Conservation (phyloP, 2,113 vertebrate species). For the Pandion haliaetus region DNA sequence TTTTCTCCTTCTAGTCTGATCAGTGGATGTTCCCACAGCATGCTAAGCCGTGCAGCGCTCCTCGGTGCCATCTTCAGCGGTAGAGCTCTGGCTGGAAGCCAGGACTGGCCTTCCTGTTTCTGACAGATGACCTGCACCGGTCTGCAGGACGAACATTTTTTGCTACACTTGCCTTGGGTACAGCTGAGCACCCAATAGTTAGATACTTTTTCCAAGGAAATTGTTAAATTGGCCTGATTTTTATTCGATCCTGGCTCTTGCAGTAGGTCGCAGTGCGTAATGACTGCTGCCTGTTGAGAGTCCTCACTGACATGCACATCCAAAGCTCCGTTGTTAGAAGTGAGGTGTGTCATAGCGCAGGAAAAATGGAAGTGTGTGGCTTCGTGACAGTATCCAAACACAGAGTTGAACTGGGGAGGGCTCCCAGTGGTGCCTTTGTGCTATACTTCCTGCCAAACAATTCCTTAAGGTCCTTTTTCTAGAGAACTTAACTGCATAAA, state of each 20-base stretch:
- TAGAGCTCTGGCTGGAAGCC: not conserved
- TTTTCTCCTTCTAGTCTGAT: not conserved
- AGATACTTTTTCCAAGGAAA: not conserved
- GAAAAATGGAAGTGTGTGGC: not conserved
- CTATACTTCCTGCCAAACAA: not conserved
- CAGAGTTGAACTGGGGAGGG: not conserved
- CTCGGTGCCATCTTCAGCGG: not conserved
- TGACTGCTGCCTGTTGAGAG: not conserved
- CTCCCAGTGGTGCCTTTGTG: rapidly evolving
- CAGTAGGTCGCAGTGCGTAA: not conserved
- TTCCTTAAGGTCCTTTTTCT: not conserved
- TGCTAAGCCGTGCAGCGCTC: not conserved
- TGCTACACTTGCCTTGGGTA: not conserved
- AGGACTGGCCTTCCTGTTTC: not conserved
- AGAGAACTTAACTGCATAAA: not conserved
- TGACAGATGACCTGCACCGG: not conserved
- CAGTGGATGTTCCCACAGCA: not conserved
- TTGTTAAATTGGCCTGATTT: not conserved
- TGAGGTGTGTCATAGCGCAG: not conserved
- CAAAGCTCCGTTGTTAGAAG: not conserved
- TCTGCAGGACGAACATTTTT: not conserved
- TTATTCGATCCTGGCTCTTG: not conserved
- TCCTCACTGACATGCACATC: rapidly evolving
- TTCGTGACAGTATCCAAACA: not conserved
- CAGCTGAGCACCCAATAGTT: not conserved